Conservation (phyloP, 2,888 invertebrate genomes). For the Erannis defoliaria region DNA sequence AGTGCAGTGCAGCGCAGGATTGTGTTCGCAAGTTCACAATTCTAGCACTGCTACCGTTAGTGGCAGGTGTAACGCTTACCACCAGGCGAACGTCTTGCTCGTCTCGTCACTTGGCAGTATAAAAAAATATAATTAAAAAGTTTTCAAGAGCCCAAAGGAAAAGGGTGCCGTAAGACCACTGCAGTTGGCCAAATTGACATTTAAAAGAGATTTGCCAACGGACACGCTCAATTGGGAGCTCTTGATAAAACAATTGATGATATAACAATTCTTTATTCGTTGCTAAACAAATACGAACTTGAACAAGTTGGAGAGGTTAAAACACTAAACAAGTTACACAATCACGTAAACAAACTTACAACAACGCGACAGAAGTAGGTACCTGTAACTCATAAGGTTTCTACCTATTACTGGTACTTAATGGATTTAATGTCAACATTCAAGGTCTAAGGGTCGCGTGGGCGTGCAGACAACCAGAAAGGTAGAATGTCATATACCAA, state of each 20-base stretch:
- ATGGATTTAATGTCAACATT: constrained; percentile 23
- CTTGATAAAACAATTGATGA: constrained; percentile 42
- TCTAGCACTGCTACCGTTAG: no score
- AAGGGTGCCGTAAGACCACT: constrained; percentile 26
- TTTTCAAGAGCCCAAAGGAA: constrained; percentile 19
- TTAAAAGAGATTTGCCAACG: constrained; percentile 32
- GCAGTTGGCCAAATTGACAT: constrained; percentile 36
- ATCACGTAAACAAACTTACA: constrained; percentile 1
- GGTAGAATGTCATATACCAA: constrained; percentile 18
- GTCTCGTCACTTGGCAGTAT: neutral
- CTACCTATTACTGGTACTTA: no score
- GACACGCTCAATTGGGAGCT: constrained; percentile 36
- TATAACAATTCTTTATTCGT: constrained; percentile 32
- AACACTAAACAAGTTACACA: neutral
- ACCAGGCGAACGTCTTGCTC: no score
- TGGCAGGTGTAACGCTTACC: no score
- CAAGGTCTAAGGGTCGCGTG: constrained; percentile 24
- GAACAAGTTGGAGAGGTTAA: constrained; percentile 35
- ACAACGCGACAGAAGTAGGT: neutral
- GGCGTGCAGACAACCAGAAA: constrained; percentile 12
- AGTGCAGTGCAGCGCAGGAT: no score
- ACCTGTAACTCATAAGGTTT: neutral
- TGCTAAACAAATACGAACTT: constrained; percentile 44
- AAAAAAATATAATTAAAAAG: neutral
- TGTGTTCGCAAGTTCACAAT: no score